phyloP scores from a whole-genome alignment of 1,140 invertebrate species.

The Drosophila albomicans region DNA sequence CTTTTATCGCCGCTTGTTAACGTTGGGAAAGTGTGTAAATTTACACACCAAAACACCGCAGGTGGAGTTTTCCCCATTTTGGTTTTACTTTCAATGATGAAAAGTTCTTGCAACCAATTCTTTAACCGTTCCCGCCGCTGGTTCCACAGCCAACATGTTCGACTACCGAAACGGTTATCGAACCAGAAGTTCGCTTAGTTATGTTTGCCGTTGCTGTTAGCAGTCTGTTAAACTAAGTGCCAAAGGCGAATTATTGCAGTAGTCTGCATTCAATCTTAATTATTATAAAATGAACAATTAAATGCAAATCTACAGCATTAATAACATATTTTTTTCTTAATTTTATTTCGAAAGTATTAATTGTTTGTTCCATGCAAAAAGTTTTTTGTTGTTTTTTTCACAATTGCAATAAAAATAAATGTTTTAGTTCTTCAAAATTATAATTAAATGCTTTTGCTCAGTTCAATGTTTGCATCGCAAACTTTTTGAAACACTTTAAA shows the following conservation, averaged over 20 bases:
- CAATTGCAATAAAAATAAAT: too few relatives aligned
- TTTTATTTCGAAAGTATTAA: too few relatives aligned
- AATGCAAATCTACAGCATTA: not conserved
- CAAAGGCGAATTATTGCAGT: not conserved
- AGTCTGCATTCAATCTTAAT: not conserved
- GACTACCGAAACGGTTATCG: conserved; percentile 21
- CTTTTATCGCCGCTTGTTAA: conserved; percentile 77
- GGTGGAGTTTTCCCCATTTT: conserved; percentile 42
- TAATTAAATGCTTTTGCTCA: not conserved
- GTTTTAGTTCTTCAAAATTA: too few relatives aligned
- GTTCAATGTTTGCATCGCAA: not conserved
- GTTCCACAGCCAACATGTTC: conserved; percentile 34
- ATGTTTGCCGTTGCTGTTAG: conserved; percentile 12
- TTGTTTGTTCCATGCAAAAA: too few relatives aligned
- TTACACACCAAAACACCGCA: conserved; percentile 64
- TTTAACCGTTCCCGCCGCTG: not conserved
- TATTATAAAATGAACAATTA: not conserved
- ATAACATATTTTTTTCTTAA: not conserved
- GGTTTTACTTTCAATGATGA: conserved; percentile 72
- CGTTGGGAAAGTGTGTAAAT: conserved; percentile 73
- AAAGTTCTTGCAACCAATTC: conserved; percentile 25
- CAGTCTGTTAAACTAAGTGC: not conserved
- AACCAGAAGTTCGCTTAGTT: conserved; percentile 22
- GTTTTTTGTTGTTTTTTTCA: too few relatives aligned
- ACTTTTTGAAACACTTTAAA: not conserved